Base-by-base conservation (phyloP, 1,140 invertebrate genomes). In the Pemphigus obesinymphae region DNA sequence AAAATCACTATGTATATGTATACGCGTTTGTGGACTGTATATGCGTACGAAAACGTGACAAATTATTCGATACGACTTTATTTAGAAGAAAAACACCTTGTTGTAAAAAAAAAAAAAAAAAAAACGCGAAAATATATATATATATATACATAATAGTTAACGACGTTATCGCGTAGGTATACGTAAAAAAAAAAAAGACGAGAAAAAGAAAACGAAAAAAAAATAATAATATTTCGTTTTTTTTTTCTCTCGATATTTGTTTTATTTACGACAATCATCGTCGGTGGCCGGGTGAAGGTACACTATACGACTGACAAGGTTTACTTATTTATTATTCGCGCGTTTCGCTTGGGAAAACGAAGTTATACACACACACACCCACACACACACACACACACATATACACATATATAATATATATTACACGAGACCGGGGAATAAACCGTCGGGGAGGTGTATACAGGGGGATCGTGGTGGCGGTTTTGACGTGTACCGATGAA, bases 401-500 rank as follows among this genome's bases (percentile, higher is more conserved):
- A n/a, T n/a, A n/a, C n/a, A n/a, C n/a, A n/a, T n/a, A n/a, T n/a
- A n/a, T n/a, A n/a, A n/a, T n/a, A 73, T 73, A 73, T 48, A 50
- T 50, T 73, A 73, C 37, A 45, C 68, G 17, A 70, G 40, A 48
- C 43, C 70, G 17, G 70, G 43, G 45, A 50, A 73, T 31, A 50
- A n/a, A 73, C 43, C 43, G 29, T 15, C 50, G 20, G 5, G 6
- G 50, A 6, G 20, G 20, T 45, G 13, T 7, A 45, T 7, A 13
- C 13, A 13, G 43, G 8, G 48, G 4, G 11, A 23, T 80, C 11
- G 37, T 17, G 37, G 20, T 53, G 13, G 26, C 26, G 55, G 55
- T 80, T 80, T 80, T 80, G 76, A 80, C 76, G 55, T 80, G n/a
- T 61, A 29, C 37, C 55, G 55, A 80, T 80, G 76, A 80, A 80